Evolutionary conservation across 2,797 vertebrate species (phyloP).

Genomic region (Lacerta viridis): DNA sequence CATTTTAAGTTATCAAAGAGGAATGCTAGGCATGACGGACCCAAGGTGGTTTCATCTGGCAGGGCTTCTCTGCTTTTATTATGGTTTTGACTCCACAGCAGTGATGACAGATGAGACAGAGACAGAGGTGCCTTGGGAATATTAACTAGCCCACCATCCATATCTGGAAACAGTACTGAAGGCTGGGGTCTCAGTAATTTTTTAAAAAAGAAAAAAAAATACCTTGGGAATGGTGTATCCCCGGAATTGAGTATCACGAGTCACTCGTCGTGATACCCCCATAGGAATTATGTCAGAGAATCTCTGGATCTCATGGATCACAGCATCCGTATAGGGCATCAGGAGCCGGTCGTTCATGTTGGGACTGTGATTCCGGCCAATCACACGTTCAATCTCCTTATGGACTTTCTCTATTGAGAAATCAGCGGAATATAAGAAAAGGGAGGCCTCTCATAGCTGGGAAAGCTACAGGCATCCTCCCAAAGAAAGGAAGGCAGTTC

Average conservation of each 20-base stretch:
- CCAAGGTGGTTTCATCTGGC: too few species aligned
- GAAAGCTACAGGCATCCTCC: neutral
- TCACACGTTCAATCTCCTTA: constrained; percentile 21
- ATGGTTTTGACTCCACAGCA: neutral
- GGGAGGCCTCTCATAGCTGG: neutral
- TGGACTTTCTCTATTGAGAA: constrained; percentile 13
- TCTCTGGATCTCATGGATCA: constrained; percentile 40
- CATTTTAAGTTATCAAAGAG: too few species aligned
- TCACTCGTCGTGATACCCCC: neutral
- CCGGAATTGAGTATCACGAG: constrained; percentile 17
- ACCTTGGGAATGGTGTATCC: constrained; percentile 35
- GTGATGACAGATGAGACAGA: neutral
- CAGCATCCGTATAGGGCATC: constrained; percentile 39
- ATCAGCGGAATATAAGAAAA: neutral
- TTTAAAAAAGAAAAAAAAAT: too few species aligned
- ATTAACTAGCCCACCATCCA: neutral
- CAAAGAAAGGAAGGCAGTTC: neutral
- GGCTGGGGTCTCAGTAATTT: neutral
- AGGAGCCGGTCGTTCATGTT: constrained; percentile 2
- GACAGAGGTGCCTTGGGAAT: neutral
- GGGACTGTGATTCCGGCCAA: constrained; percentile 2
- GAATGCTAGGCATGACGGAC: too few species aligned
- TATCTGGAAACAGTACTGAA: too few species aligned
- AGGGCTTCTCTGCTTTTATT: too few species aligned
- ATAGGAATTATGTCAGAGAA: neutral